Base-by-base conservation (phyloP, 2,113 vertebrate species). In the Ceyx margarethae region DNA sequence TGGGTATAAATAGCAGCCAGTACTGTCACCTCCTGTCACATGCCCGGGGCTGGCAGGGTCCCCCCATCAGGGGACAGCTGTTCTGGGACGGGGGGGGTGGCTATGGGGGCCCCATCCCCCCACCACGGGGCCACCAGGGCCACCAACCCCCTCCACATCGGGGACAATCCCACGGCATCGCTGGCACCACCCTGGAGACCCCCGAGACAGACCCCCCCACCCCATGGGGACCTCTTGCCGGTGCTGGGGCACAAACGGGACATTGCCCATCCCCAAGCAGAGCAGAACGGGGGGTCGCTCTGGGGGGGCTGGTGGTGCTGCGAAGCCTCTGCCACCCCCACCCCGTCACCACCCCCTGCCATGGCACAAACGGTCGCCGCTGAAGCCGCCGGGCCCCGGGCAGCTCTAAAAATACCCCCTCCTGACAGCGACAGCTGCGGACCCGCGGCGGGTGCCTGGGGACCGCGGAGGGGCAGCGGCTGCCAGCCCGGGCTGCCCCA, bases 391-490 rank as follows among this genome's bases (percentile, higher is more conserved):
- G 1, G 65, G 69, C 58, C 71, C 61, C 1, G 13, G 28, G 23
- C 0, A 0, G 50, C 86, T 86, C 95, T 95, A 94, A 94, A 96
- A 96, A 94, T 95, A 84, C 81, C 74, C 0, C 35, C 48, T 48
- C 54, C 82, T 83, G 95, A 86, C 93, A 84, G 93, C 14, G 45
- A 95, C 95, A 96, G 93, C 95, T 96, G 94, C 4, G 5, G 31
- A 29, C 0, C 7, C 43, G 64, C 2, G 1, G 68, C 9, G 3
- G 37, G 22, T 13, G 58, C 65, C 57, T 25, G 90, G 89, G 84
- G 81, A 54, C 90, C 15, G 1, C 13, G 6, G 37, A 50, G 58
- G 87, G 87, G 16, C 4, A 6, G 3, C 16, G 23, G 54, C 64
- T 1, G 1, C 3, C 18, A 4, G 37, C 37, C 37, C 37, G 37